Percentiles rank a stretch among this genome's conserved stretches.
phyloP scores from a whole-genome alignment of 2,888 invertebrate genomes.

The Pandemis heparana region DNA sequence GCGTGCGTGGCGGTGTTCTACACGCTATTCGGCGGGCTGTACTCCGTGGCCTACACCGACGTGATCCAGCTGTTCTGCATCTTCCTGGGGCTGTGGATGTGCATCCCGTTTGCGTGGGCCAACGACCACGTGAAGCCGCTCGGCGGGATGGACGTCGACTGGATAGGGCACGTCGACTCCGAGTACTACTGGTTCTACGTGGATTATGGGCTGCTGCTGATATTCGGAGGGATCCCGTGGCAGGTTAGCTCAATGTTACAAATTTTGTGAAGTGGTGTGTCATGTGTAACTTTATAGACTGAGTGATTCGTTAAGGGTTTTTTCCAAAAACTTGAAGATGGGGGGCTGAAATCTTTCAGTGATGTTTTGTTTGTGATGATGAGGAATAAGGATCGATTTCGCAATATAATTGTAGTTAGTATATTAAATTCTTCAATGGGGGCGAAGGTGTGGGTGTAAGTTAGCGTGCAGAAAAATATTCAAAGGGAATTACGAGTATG shows the following conservation, averaged over 20 bases:
- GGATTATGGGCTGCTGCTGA: constrained; percentile 94
- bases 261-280: neutral
- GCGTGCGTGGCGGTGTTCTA: constrained; percentile 98
- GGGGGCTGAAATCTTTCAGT: no score
- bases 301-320: no score
- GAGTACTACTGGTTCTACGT: constrained; percentile 92
- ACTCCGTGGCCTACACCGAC: constrained; percentile 99
- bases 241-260: constrained; percentile 86
- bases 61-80: constrained; percentile 99
- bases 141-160: constrained; percentile 93
- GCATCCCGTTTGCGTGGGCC: constrained; percentile 97
- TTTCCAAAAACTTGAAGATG: no score
- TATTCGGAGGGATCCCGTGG: constrained; percentile 99
- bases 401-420: no score
- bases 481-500: no score
- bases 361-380: no score
- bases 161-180: constrained; percentile 93
- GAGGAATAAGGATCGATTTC: no score
- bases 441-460: no score
- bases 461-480: no score
- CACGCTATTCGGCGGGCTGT: constrained; percentile 98
- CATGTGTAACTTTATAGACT: no score
- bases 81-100: constrained; percentile 99
- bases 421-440: no score
- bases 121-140: constrained; percentile 94